Evolutionary conservation across 92 coral and sea anemone genomes (phyloP).

Genomic region (Diadumene lineata): DNA sequence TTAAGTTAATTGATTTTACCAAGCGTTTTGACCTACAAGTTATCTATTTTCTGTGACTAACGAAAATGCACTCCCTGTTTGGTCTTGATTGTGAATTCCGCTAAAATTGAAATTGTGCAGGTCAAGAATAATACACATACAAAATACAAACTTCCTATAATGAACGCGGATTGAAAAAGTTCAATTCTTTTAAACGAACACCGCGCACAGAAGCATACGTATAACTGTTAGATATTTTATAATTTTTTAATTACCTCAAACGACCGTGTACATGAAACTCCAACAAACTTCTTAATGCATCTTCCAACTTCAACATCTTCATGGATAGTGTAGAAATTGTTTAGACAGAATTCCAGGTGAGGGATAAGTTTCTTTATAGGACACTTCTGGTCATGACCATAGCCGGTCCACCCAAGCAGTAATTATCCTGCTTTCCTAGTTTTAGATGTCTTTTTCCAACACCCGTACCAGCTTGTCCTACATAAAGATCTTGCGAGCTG

Average conservation of each 20-base stretch:
- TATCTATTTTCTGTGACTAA: too few species aligned
- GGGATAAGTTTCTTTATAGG: constrained; percentile 74
- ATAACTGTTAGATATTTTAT: too few species aligned
- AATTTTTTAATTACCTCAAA: constrained; percentile 89
- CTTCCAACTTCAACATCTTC: constrained; percentile 98
- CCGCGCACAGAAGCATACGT: too few species aligned
- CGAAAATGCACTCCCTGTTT: too few species aligned
- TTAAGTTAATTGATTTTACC: too few species aligned
- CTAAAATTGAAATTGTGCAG: too few species aligned
- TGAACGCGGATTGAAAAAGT: too few species aligned
- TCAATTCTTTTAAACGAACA: too few species aligned
- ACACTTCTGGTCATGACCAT: constrained; percentile 91
- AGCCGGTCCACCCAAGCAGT: constrained; percentile 99
- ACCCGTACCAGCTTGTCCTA: constrained; percentile 99
- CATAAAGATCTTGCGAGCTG: constrained; percentile 85
- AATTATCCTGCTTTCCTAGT: constrained; percentile 88
- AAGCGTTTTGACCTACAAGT: too few species aligned
- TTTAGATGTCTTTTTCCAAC: constrained; percentile 75
- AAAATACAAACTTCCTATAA: too few species aligned
- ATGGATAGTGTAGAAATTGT: constrained; percentile 79
- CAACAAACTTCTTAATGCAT: constrained; percentile 90
- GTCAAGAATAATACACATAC: too few species aligned
- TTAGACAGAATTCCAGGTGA: constrained; percentile 76
- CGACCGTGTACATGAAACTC: constrained; percentile 96
- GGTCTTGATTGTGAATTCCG: too few species aligned